These are phyloP conservation scores for Vanessa cardui DNA, from an alignment of 2,888 invertebrate species.

Conservation along the genomic window DNA sequence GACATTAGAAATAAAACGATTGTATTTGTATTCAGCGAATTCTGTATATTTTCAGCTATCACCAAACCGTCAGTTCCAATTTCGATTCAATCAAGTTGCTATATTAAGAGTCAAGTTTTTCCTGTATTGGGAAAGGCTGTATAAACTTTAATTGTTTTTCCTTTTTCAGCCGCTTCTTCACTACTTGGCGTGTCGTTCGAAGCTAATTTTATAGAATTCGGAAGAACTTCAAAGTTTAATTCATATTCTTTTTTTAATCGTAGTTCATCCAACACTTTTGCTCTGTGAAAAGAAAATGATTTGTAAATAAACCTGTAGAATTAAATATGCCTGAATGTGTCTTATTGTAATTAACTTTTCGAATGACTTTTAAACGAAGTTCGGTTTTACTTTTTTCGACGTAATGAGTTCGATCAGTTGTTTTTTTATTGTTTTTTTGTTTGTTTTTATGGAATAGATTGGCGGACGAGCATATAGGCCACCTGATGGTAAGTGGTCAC, in stretches of 20 bases:
- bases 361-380: too few relatives aligned
- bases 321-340: too few relatives aligned
- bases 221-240: slow-evolving; percentile 57
- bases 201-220: slow-evolving; percentile 46
- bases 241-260: slow-evolving; percentile 71
- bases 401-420: too few relatives aligned
- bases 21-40: slow-evolving; percentile 23
- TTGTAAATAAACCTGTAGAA: too few relatives aligned
- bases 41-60: slow-evolving; percentile 52
- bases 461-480: too few relatives aligned
- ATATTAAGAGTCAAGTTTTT: slow-evolving; percentile 19
- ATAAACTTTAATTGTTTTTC: slow-evolving; percentile 57
- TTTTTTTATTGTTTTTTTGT: too few relatives aligned
- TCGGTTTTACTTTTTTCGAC: too few relatives aligned
- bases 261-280: slow-evolving; percentile 58
- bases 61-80: slow-evolving; percentile 47
- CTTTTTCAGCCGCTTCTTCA: slow-evolving; percentile 23
- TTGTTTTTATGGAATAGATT: too few relatives aligned
- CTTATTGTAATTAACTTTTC: too few relatives aligned
- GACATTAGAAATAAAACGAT: background rate
- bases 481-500: too few relatives aligned
- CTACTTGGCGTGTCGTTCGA: slow-evolving; percentile 25
- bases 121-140: slow-evolving; percentile 48
- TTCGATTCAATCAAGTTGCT: slow-evolving; percentile 1
- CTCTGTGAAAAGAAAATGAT: slow-evolving; percentile 50